phyloP scores from a whole-genome alignment of 2,113 vertebrate genomes.

The Poecile atricapillus region DNA sequence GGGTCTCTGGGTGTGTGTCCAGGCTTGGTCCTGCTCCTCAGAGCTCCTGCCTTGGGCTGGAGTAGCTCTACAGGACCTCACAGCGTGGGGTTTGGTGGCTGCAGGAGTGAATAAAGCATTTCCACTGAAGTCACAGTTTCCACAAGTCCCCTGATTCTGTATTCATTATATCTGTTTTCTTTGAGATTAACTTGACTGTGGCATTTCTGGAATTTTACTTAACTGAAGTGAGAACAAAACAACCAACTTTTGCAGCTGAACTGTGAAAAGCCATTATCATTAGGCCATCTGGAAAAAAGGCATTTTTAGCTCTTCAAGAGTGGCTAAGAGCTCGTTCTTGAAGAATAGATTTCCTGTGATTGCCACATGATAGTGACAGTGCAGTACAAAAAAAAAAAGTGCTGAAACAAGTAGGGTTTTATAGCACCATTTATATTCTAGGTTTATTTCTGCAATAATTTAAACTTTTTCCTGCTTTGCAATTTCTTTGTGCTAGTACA shows the following conservation, averaged over 20 bases:
- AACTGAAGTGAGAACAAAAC: slow-evolving; percentile 29
- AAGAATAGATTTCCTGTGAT: slow-evolving; percentile 48
- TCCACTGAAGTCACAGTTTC: background rate
- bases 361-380: slow-evolving; percentile 33
- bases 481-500: slow-evolving; percentile 32
- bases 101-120: background rate
- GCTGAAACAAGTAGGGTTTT: slow-evolving; percentile 52
- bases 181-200: slow-evolving; percentile 6
- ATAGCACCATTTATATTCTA: slow-evolving; percentile 48
- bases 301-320: slow-evolving; percentile 15
- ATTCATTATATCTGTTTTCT: background rate
- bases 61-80: background rate
- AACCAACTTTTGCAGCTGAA: slow-evolving; percentile 41
- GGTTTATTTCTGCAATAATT: slow-evolving; percentile 60
- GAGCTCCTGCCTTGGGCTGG: background rate
- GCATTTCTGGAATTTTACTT: slow-evolving; percentile 33
- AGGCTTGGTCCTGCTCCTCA: background rate
- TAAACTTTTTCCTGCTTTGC: slow-evolving; percentile 40
- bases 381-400: slow-evolving; percentile 15
- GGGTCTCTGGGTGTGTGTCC: background rate
- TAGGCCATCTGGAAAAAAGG: slow-evolving; percentile 32
- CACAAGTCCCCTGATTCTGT: background rate
- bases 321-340: background rate
- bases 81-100: background rate
- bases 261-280: slow-evolving; percentile 51